Percentiles rank a stretch among this genome's conserved stretches.
These are phyloP conservation scores for honey bee (Apis mellifera) DNA, from an alignment of 1,140 invertebrate species.

Conservation along the genomic window Amel_HAv3.1 CM009943.2:5908001-5908500, in stretches of 20 bases:
- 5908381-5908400: background rate
- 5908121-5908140: constrained; percentile 20
- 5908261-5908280: constrained; percentile 49
- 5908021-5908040: constrained; percentile 83
- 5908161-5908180: background rate
- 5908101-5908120: constrained; percentile 16
- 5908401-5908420: constrained; percentile 8
- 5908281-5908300: constrained; percentile 62
- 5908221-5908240: too few species aligned
- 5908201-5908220: too few species aligned
- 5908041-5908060: constrained; percentile 77
- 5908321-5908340: background rate
- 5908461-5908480: constrained; percentile 61
- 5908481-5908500: constrained; percentile 74
- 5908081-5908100: constrained; percentile 65
- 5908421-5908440: constrained; percentile 67
- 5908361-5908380: background rate
- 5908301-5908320: constrained; percentile 11
- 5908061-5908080: constrained; percentile 75
- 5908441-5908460: constrained; percentile 78
- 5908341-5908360: constrained; percentile 49
- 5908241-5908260: constrained; percentile 5
- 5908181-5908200: constrained; percentile 7
- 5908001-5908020: constrained; percentile 82
- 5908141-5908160: background rate